A percentile compares a stretch with the other conserved stretches of the same genome.
Evolutionary conservation across 2,797 vertebrate species (phyloP).

Genomic region (Melanotaenia nigrans): DNA sequence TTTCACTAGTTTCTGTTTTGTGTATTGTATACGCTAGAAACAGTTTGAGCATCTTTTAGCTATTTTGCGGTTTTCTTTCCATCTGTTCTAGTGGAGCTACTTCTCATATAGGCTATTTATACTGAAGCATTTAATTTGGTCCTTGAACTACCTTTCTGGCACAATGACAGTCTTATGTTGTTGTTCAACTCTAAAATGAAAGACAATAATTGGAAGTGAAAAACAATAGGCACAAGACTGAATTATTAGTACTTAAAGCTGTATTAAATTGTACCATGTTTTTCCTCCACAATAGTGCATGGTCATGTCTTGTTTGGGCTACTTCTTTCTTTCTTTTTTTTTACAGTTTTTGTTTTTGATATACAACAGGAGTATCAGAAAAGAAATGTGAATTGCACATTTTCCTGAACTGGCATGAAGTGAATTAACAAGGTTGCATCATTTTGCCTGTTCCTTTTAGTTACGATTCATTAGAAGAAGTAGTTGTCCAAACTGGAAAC

Average conservation of each 20-base stretch:
- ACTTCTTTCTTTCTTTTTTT: too few relatives aligned
- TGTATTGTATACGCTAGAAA: not conserved
- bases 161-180: slow-evolving; percentile 7
- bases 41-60: slow-evolving; percentile 28
- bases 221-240: not conserved
- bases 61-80: slow-evolving; percentile 29
- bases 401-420: too few relatives aligned
- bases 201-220: not conserved
- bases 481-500: not conserved
- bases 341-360: too few relatives aligned
- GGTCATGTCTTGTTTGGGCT: too few relatives aligned
- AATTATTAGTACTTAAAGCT: not conserved
- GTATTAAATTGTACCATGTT: not conserved
- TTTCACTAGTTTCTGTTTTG: slow-evolving; percentile 16
- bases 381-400: too few relatives aligned
- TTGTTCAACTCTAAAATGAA: slow-evolving; percentile 16
- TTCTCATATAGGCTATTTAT: slow-evolving; percentile 17
- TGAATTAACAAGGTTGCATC: too few relatives aligned
- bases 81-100: slow-evolving; percentile 11
- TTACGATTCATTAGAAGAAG: too few relatives aligned
- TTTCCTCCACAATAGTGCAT: not conserved
- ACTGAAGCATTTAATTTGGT: slow-evolving; percentile 7
- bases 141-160: not conserved
- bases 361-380: too few relatives aligned
- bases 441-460: too few relatives aligned